These are phyloP conservation scores for Tenthredo distinguenda DNA, from an alignment of 2,888 invertebrate species.

Conservation along the genomic window DNA sequence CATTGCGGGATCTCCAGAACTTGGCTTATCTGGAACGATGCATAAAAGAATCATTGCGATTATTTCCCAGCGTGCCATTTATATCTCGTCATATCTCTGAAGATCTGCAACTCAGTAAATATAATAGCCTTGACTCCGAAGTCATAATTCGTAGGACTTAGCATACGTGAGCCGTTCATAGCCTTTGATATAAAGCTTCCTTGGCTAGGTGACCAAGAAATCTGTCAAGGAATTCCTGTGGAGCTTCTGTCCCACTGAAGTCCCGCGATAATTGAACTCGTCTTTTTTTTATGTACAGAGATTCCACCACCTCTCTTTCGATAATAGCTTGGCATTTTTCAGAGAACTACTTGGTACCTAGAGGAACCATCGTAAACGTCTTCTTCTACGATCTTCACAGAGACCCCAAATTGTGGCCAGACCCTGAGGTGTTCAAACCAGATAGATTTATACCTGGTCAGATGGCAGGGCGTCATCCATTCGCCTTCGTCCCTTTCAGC, in stretches of 20 bases:
- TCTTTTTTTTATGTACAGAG: background rate
- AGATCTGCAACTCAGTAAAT: slow-evolving; percentile 75
- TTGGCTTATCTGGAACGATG: slow-evolving; percentile 86
- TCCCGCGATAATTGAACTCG: background rate
- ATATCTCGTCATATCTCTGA: slow-evolving; percentile 82
- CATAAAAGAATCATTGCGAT: slow-evolving; percentile 84
- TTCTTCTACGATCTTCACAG: slow-evolving; percentile 84
- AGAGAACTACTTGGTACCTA: slow-evolving; percentile 80
- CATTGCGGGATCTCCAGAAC: slow-evolving; percentile 81
- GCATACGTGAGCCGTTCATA: too few relatives aligned
- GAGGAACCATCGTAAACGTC: slow-evolving; percentile 79
- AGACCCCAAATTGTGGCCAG: slow-evolving; percentile 82
- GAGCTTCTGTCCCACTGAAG: too few relatives aligned
- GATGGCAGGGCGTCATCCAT: slow-evolving; percentile 80
- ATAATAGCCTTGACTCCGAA: background rate
- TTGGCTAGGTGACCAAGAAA: too few relatives aligned
- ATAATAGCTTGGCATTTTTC: slow-evolving; percentile 56
- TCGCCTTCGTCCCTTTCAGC: slow-evolving; percentile 84
- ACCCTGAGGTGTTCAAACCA: slow-evolving; percentile 84
- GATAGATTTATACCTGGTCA: slow-evolving; percentile 84
- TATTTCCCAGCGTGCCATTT: slow-evolving; percentile 85
- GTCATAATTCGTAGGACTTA: too few relatives aligned
- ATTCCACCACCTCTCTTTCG: background rate
- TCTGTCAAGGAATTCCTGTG: too few relatives aligned
- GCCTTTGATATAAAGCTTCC: too few relatives aligned